A percentile compares a stretch with the other conserved stretches of the same genome.
Evolutionary conservation across 2,888 invertebrate species (phyloP).

Genomic region (Philopedon plagiatum): DNA sequence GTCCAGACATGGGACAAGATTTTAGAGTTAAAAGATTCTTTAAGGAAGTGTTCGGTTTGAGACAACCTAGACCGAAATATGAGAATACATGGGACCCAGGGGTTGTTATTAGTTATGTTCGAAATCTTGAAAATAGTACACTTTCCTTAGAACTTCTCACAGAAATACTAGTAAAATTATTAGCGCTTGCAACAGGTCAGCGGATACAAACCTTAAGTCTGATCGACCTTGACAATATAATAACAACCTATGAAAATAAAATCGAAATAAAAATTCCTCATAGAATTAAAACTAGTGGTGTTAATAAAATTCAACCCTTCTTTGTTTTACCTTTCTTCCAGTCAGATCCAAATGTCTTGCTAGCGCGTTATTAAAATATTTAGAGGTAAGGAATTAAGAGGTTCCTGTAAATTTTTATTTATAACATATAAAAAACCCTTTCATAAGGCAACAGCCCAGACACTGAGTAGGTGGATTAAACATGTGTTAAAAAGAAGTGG

Average conservation of each 20-base stretch:
- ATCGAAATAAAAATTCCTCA: conserved; percentile 17
- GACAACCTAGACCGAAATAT: conserved; percentile 19
- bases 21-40: conserved; percentile 41
- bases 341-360: conserved; percentile 39
- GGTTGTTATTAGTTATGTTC: conserved; percentile 5
- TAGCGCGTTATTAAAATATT: conserved; percentile 4
- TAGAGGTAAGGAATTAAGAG: conserved; percentile 7
- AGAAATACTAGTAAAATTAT: neutral
- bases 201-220: conserved; percentile 49
- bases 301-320: conserved; percentile 42
- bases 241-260: neutral
- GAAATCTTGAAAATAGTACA: neutral
- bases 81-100: conserved; percentile 24
- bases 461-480: conserved; percentile 38
- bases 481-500: conserved; percentile 50
- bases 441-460: conserved; percentile 6
- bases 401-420: neutral
- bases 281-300: conserved; percentile 18
- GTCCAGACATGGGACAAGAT: conserved; percentile 22
- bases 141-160: conserved; percentile 20
- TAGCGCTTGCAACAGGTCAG: conserved; percentile 44
- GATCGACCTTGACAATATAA: conserved; percentile 4
- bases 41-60: conserved; percentile 32
- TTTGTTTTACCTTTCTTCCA: conserved; percentile 41
- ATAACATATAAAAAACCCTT: conserved; percentile 31